These are phyloP conservation scores for Ceratoteleas bidentatus DNA, from an alignment of 1,140 invertebrate species.

Conservation along the genomic window DNA sequence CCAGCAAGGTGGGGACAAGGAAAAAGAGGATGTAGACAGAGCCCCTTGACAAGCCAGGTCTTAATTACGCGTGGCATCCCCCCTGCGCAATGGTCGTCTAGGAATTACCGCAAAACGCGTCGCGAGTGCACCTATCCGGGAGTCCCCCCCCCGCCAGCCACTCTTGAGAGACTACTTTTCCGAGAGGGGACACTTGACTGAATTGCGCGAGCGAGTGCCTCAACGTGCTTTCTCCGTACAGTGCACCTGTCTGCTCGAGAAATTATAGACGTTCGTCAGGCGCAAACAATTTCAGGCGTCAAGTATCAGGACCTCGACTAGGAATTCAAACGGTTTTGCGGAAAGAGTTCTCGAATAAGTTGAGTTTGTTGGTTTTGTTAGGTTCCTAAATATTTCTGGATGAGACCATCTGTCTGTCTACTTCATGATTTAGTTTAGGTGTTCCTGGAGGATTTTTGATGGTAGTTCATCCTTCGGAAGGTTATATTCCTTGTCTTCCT, in stretches of 20 bases:
- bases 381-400: too few species aligned
- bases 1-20: too few species aligned
- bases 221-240: constrained; percentile 31
- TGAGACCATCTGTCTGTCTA: too few species aligned
- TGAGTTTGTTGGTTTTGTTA: too few species aligned
- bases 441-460: too few species aligned
- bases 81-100: background rate
- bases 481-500: too few species aligned
- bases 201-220: constrained; percentile 35
- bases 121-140: constrained; percentile 8
- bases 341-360: too few species aligned
- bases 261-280: constrained; percentile 35
- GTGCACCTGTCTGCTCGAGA: constrained; percentile 30
- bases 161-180: constrained; percentile 27
- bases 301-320: background rate
- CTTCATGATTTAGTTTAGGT: too few species aligned
- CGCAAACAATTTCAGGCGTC: constrained; percentile 18
- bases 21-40: background rate
- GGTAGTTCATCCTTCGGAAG: too few species aligned
- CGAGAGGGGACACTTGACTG: constrained; percentile 38
- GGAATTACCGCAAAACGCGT: constrained; percentile 25
- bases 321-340: constrained; percentile 21
- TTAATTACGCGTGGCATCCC: constrained; percentile 29
- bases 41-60: constrained; percentile 21
- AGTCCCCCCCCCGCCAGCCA: background rate